phyloP scores from a whole-genome alignment of 2,113 vertebrate genomes.

The Phoxinus phoxinus region DNA sequence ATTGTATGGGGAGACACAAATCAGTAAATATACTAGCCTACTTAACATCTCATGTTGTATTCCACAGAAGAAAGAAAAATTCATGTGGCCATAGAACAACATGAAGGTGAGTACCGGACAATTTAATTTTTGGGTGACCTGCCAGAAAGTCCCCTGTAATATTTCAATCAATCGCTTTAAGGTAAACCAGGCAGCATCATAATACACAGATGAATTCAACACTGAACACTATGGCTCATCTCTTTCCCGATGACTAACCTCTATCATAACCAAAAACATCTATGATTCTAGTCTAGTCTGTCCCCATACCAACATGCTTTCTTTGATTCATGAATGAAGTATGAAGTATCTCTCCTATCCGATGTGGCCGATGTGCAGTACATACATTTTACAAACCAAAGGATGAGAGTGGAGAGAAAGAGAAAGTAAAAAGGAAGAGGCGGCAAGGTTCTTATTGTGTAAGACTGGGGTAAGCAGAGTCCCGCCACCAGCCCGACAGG shows the following conservation, averaged over 20 bases:
- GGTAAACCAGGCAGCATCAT: not conserved
- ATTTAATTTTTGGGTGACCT: not conserved
- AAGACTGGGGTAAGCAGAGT: slow-evolving; percentile 41
- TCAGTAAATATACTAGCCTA: not conserved
- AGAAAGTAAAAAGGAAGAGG: not conserved
- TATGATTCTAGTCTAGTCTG: not conserved
- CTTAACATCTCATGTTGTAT: not conserved
- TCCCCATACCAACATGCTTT: not conserved
- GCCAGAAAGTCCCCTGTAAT: not conserved
- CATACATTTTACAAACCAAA: not conserved
- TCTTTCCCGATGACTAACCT: not conserved
- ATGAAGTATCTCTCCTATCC: not conserved
- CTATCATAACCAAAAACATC: not conserved
- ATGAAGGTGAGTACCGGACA: not conserved
- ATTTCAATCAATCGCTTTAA: not conserved
- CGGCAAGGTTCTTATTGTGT: slow-evolving; percentile 9
- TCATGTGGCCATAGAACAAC: not conserved
- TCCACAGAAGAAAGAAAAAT: not conserved
- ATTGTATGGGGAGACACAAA: not conserved
- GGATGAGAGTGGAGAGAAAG: not conserved
- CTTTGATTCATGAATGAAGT: no score
- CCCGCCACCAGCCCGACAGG: slow-evolving; percentile 42
- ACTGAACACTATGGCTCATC: not conserved
- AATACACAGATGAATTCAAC: not conserved
- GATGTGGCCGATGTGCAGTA: not conserved